Percentiles rank a stretch among this genome's conserved stretches.
Conservation (phyloP, 2,797 vertebrate genomes). For the Melanotaenia boesemani region DNA sequence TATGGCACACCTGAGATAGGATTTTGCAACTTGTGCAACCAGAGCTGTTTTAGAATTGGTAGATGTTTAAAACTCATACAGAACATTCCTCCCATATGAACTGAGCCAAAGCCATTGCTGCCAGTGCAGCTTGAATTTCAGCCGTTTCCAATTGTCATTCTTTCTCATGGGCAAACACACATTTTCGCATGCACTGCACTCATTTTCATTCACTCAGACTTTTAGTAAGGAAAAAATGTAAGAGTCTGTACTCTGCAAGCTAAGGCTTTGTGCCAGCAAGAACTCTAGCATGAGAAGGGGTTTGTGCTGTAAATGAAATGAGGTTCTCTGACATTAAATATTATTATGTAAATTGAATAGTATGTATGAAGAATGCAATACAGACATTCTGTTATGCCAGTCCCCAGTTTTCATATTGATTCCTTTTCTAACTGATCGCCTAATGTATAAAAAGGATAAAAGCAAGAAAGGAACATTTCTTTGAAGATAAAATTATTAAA, state of each 20-base stretch:
- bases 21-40: conserved; percentile 48
- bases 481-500: conserved; percentile 17
- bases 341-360: not conserved
- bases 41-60: conserved; percentile 53
- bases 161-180: conserved; percentile 56
- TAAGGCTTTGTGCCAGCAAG: conserved; percentile 33
- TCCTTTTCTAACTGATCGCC: not conserved
- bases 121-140: conserved; percentile 65
- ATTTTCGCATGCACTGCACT: conserved; percentile 46
- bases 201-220: conserved; percentile 36
- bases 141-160: conserved; percentile 73
- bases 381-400: conserved; percentile 2
- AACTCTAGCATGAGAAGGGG: conserved; percentile 30
- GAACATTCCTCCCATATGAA: conserved; percentile 56
- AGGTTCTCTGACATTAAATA: conserved; percentile 25
- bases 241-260: conserved; percentile 21
- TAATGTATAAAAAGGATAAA: conserved; percentile 17
- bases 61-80: conserved; percentile 58
- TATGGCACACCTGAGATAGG: conserved; percentile 31
- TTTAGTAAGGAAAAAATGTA: conserved; percentile 18
- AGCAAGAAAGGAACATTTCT: conserved; percentile 4
- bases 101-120: conserved; percentile 58
- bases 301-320: conserved; percentile 19
- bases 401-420: conserved; percentile 1
- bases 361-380: not conserved